Base-by-base conservation (phyloP, 2,113 vertebrate genomes). In the Atrichornis clamosus region DNA sequence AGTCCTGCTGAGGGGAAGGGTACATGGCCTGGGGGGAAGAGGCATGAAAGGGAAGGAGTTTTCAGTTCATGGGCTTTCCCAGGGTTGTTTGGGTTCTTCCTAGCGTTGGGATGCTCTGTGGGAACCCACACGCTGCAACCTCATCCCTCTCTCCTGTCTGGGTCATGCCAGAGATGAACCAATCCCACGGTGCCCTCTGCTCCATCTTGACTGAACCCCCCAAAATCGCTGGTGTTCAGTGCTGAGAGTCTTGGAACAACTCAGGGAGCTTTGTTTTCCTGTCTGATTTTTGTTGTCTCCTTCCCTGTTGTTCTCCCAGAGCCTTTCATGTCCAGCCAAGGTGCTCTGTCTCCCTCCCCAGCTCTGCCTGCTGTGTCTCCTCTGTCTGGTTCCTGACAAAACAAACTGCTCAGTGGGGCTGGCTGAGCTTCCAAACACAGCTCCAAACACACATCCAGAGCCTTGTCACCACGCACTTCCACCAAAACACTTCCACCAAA, bases 271-370 rank as follows among this genome's bases (percentile, higher is more conserved):
- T 63, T 69, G 46, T 87, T 96, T 93, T 70, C 50, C 35, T 30
- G 5, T 16, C 37, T 79, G 52, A 55, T 39, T 90, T 67, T 42
- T 50, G 16, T 55, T 76, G 33, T 28, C 46, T 92, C 33, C 91
- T 89, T 28, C 46, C 70, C 23, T 23, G 28, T 32, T 46, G 76
- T 18, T 87, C 33, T 74, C n/a, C 82, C 1, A 3, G 44, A 62
- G 64, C 60, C 87, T 88, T 95, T 96, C 55, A 73, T 63, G 33
- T 11, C 56, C 59, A 42, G 84, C 76, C 87, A 91, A 63, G 77
- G 69, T 39, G 39, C 35, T 81, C 55, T 63, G 13, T 76, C 76
- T 89, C 21, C 84, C 58, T 63, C 14, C 33, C 30, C 83, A 87
- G 73, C 50, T 26, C 68, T 87, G 80, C 80, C 89, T 69, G 63